These are phyloP conservation scores for Acanthisitta chloris DNA, from an alignment of 2,113 vertebrate genomes.

Conservation along the genomic window DNA sequence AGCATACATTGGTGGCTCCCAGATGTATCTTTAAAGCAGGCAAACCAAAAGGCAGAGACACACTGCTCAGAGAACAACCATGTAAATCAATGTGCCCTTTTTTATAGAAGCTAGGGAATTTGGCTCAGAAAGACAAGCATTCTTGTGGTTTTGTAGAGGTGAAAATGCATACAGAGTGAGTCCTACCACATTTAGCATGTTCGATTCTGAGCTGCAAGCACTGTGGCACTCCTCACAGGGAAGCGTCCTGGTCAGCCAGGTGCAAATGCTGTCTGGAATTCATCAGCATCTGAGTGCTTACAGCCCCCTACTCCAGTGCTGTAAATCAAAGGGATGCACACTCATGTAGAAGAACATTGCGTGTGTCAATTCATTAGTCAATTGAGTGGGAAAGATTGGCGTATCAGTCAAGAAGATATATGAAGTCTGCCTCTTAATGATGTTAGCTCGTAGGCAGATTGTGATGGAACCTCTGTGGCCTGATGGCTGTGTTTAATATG, in stretches of 20 bases:
- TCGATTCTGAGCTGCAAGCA: neutral
- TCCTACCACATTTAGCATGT: neutral
- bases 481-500: slow-evolving; percentile 50
- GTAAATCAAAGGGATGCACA: slow-evolving; percentile 36
- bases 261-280: slow-evolving; percentile 2
- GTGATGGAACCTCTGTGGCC: slow-evolving; percentile 45
- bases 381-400: slow-evolving; percentile 40
- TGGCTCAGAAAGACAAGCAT: neutral
- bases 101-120: neutral
- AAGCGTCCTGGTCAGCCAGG: neutral
- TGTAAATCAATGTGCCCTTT: neutral
- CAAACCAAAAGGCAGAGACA: neutral
- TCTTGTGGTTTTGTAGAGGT: neutral
- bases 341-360: neutral
- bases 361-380: slow-evolving; percentile 60
- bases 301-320: neutral
- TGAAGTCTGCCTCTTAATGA: slow-evolving; percentile 59
- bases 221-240: neutral
- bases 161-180: neutral
- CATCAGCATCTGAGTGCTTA: neutral
- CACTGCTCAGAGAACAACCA: neutral
- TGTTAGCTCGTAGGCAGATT: slow-evolving; percentile 54
- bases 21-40: neutral
- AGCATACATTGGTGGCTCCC: neutral
- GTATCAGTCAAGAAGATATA: slow-evolving; percentile 50